phyloP scores from a whole-genome alignment of 2,113 vertebrate genomes.

The Eudorcas thomsonii region DNA sequence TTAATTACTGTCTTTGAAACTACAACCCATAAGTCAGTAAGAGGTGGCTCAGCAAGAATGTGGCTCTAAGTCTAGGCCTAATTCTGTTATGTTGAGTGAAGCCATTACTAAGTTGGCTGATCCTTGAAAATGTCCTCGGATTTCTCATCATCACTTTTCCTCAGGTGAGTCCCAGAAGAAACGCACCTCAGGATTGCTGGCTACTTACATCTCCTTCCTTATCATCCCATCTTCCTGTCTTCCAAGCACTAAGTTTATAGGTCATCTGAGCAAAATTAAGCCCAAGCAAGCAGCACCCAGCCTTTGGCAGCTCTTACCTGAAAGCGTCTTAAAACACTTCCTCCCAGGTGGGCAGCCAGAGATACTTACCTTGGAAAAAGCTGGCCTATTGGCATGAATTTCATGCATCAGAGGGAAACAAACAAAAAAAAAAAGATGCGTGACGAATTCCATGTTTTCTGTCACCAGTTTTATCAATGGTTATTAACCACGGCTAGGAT shows the following conservation, averaged over 20 bases:
- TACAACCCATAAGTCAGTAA: slow-evolving; percentile 19
- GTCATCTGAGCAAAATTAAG: not conserved
- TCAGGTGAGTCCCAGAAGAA: not conserved
- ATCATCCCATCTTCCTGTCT: not conserved
- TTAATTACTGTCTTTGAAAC: slow-evolving; percentile 57
- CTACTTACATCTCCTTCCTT: not conserved
- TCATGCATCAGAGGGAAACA: not conserved
- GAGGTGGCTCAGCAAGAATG: not conserved
- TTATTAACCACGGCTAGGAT: not conserved
- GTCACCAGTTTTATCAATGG: not conserved
- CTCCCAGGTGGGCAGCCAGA: not conserved
- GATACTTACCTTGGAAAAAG: not conserved
- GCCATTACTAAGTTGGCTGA: not conserved
- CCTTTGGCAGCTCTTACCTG: not conserved
- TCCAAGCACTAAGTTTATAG: not conserved
- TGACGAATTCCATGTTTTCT: not conserved
- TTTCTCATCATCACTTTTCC: not conserved
- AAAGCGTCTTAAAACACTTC: not conserved
- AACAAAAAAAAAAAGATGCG: not conserved
- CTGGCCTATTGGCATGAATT: not conserved
- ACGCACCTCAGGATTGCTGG: not conserved
- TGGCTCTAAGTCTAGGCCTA: not conserved
- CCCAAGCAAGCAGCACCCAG: not conserved
- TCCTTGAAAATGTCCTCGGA: not conserved
- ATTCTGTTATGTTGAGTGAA: not conserved